phyloP scores from a whole-genome alignment of 1,140 invertebrate species.

The Drosophila arizonae region DNA sequence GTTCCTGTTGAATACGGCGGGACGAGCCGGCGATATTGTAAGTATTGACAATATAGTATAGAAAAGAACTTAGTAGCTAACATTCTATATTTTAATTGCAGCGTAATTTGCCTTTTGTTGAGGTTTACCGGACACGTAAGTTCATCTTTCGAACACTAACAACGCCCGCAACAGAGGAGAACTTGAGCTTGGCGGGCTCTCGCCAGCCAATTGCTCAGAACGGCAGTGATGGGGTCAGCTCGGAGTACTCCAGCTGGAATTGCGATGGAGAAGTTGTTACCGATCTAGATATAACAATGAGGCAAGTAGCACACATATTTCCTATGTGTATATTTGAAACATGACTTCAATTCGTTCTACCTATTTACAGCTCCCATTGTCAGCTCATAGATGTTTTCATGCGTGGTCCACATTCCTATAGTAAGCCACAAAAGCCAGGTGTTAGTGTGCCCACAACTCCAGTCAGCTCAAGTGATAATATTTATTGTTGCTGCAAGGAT shows the following conservation, averaged over 20 bases:
- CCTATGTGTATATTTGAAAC: neutral
- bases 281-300: slow-evolving; percentile 88
- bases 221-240: slow-evolving; percentile 23
- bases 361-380: slow-evolving; percentile 83
- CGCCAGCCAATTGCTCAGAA: slow-evolving; percentile 64
- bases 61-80: neutral
- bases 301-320: slow-evolving; percentile 82
- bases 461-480: slow-evolving; percentile 69
- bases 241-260: slow-evolving; percentile 89
- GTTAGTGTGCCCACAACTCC: slow-evolving; percentile 50
- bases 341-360: neutral
- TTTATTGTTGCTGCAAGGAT: slow-evolving; percentile 72
- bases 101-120: slow-evolving; percentile 88
- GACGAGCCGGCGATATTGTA: slow-evolving; percentile 85
- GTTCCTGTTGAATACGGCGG: slow-evolving; percentile 86
- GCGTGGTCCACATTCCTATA: slow-evolving; percentile 82
- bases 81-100: slow-evolving; percentile 79
- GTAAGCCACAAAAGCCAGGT: slow-evolving; percentile 52
- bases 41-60: slow-evolving; percentile 53
- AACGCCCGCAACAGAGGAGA: slow-evolving; percentile 63
- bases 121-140: slow-evolving; percentile 89
- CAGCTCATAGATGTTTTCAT: slow-evolving; percentile 85
- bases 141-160: slow-evolving; percentile 87
- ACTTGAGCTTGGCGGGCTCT: slow-evolving; percentile 71
- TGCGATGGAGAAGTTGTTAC: slow-evolving; percentile 92